Evolutionary conservation across 2,888 invertebrate species (phyloP).

Genomic region (Abrostola tripartita): DNA sequence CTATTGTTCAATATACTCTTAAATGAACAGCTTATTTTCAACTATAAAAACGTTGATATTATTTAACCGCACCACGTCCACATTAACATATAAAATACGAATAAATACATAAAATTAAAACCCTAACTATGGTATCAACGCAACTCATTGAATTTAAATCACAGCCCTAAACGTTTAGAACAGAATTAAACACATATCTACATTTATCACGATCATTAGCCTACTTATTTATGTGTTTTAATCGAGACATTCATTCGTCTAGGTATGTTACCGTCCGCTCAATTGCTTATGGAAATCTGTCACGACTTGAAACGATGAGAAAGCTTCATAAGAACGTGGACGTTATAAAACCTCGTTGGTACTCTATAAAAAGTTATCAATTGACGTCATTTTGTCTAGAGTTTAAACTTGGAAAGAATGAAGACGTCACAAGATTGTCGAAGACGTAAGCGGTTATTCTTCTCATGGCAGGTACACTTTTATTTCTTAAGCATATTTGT

Average conservation of each 20-base stretch:
- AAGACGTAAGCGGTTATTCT: constrained; percentile 38
- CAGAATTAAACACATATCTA: constrained; percentile 44
- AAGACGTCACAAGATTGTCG: constrained; percentile 26
- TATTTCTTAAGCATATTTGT: constrained; percentile 30
- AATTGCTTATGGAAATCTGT: constrained; percentile 52
- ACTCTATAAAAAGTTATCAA: constrained; percentile 30
- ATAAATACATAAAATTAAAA: constrained; percentile 21
- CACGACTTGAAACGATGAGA: constrained; percentile 49
- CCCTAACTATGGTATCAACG: constrained; percentile 22
- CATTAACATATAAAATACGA: constrained; percentile 34
- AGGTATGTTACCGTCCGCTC: constrained; percentile 26
- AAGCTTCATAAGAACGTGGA: constrained; percentile 35
- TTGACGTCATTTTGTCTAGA: constrained; percentile 44
- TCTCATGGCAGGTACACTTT: constrained; percentile 20
- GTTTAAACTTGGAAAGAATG: constrained; percentile 28
- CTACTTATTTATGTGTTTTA: constrained; percentile 44
- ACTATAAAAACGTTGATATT: constrained; percentile 18
- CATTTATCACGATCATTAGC: constrained; percentile 52
- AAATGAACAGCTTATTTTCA: constrained; percentile 31
- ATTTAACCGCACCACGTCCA: constrained; percentile 23
- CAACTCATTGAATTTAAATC: constrained; percentile 46
- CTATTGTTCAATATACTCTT: constrained; percentile 21
- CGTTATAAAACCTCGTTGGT: constrained; percentile 26
- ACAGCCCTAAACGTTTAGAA: constrained; percentile 35
- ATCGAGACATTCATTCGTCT: constrained; percentile 30